phyloP scores from a whole-genome alignment of 2,888 invertebrate genomes.

The Polydrusus tereticollis region DNA sequence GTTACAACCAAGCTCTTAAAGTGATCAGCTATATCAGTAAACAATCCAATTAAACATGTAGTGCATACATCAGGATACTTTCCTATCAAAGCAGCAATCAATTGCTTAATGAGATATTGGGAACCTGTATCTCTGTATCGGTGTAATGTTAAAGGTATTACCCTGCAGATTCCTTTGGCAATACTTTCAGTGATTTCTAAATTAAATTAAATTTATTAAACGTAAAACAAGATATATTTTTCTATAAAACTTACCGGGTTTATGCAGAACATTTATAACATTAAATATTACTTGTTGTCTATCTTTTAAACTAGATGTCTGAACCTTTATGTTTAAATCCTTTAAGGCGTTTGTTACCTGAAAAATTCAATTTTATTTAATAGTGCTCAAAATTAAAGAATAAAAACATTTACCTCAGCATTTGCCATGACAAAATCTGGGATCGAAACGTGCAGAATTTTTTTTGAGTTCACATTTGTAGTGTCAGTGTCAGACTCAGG shows the following conservation, averaged over 20 bases:
- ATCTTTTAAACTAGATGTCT: conserved; percentile 79
- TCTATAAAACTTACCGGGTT: conserved; percentile 74
- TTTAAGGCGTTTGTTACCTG: conserved; percentile 79
- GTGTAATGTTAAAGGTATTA: conserved; percentile 81
- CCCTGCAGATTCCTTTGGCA: conserved; percentile 71
- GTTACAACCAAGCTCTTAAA: conserved; percentile 76
- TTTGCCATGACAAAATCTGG: conserved; percentile 72
- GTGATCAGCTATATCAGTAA: conserved; percentile 75
- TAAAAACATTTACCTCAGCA: conserved; percentile 72
- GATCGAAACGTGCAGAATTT: conserved; percentile 5
- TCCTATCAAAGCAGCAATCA: conserved; percentile 76
- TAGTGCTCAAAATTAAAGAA: conserved; percentile 43
- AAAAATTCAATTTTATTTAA: conserved; percentile 52
- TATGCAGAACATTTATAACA: conserved; percentile 78
- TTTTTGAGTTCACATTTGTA: background rate
- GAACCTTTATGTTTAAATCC: conserved; percentile 80
- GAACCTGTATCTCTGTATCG: conserved; percentile 86
- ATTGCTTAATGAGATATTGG: conserved; percentile 78
- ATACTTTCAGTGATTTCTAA: conserved; percentile 52
- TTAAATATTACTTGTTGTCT: conserved; percentile 77
- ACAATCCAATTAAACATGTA: conserved; percentile 76
- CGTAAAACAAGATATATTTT: conserved; percentile 16
- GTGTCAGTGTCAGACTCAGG: too few relatives aligned
- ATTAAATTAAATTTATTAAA: conserved; percentile 25
- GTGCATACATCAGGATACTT: conserved; percentile 79